Conservation (phyloP, 2,888 invertebrate species). For the Spodoptera exigua region DNA sequence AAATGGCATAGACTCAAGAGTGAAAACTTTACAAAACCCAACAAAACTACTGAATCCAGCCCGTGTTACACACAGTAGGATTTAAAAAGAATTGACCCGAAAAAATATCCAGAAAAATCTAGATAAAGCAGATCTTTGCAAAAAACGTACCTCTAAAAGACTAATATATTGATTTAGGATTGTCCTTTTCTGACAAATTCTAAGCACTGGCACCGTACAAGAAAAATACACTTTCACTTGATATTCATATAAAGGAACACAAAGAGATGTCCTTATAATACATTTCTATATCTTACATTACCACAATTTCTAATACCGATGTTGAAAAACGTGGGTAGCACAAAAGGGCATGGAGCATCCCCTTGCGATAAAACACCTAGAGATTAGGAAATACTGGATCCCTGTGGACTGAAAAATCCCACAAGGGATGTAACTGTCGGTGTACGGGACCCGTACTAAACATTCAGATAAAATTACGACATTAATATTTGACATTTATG, state of each 20-base stretch:
- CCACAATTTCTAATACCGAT: conserved; percentile 25
- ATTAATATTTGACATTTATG: no score
- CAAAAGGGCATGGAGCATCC: conserved; percentile 15
- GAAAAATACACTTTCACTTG: conserved; percentile 26
- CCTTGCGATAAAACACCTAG: conserved; percentile 41
- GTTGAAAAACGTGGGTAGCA: conserved; percentile 26
- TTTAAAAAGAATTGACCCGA: not conserved
- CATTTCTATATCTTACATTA: conserved; percentile 33
- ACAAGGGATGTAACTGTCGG: no score
- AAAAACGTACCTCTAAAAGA: no score
- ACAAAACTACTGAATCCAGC: no score
- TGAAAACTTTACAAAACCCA: no score
- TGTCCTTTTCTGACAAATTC: not conserved
- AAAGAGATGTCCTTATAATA: conserved; percentile 27
- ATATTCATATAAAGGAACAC: conserved; percentile 28
- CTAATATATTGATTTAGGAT: no score
- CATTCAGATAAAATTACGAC: no score
- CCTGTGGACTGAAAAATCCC: conserved; percentile 4
- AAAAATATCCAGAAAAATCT: not conserved
- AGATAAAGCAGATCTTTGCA: no score
- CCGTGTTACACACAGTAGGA: no score
- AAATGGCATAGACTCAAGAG: no score
- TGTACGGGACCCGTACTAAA: no score
- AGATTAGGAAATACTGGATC: conserved; percentile 36
- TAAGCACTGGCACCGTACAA: conserved; percentile 10